A percentile compares a stretch with the other conserved stretches of the same genome.
phyloP scores from a whole-genome alignment of 2,113 vertebrate genomes.

The Boulengeromyrus knoepffleri region DNA sequence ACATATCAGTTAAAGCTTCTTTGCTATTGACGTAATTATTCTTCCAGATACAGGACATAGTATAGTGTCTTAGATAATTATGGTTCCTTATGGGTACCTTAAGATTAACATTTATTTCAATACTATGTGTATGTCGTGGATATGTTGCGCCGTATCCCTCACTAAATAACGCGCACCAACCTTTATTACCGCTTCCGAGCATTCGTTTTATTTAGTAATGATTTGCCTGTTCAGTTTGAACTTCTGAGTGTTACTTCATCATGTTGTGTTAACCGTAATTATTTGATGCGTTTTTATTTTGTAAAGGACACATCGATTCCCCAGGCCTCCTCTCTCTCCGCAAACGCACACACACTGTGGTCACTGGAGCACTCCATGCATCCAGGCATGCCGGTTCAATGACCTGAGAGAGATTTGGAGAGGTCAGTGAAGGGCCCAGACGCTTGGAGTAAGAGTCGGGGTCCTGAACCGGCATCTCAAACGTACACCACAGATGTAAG shows the following conservation, averaged over 20 bases:
- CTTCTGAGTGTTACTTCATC: slow-evolving; percentile 10
- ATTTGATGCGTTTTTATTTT: slow-evolving; percentile 16
- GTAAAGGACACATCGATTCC: slow-evolving; percentile 17
- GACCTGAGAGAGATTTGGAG: slow-evolving; percentile 50
- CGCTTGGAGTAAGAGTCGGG: slow-evolving; percentile 37
- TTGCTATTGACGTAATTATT: not conserved
- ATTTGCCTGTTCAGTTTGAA: slow-evolving; percentile 14
- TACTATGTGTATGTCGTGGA: not conserved
- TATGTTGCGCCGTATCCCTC: not conserved
- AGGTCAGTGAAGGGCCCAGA: slow-evolving; percentile 52
- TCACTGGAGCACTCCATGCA: slow-evolving; percentile 49
- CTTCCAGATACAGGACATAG: not conserved
- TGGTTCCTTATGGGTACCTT: not conserved
- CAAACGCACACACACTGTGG: not conserved
- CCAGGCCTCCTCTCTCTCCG: not conserved
- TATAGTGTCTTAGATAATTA: not conserved
- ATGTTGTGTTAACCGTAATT: slow-evolving; percentile 19
- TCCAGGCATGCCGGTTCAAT: slow-evolving; percentile 53
- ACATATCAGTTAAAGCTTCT: not conserved
- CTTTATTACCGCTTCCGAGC: not conserved
- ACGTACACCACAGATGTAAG: slow-evolving; percentile 33
- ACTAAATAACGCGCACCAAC: not conserved
- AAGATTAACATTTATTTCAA: not conserved
- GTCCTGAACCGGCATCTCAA: slow-evolving; percentile 55
- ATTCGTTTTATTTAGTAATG: not conserved